Conservation (phyloP, 2,797 vertebrate genomes). For the Fistularia commersonii region DNA sequence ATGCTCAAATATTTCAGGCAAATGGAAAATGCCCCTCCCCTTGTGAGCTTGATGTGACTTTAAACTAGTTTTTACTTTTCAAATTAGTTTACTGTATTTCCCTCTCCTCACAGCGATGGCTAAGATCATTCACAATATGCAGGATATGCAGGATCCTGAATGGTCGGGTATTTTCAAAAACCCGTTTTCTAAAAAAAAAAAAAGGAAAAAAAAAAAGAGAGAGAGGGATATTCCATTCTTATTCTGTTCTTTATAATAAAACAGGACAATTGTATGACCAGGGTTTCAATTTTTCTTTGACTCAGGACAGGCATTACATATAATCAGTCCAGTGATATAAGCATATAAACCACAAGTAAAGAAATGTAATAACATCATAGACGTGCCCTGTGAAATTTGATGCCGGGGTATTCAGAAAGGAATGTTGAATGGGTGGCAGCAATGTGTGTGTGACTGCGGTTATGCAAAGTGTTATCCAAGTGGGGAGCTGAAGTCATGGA, state of each 20-base stretch:
- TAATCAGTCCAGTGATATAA: slow-evolving; percentile 50
- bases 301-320: slow-evolving; percentile 35
- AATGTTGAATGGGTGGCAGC: slow-evolving; percentile 64
- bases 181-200: slow-evolving; percentile 9
- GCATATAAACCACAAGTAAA: slow-evolving; percentile 60
- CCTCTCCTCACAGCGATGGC: too few relatives aligned
- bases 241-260: slow-evolving; percentile 17
- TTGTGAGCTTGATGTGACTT: slow-evolving; percentile 28
- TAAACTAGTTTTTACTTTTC: too few relatives aligned
- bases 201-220: too few relatives aligned
- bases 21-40: slow-evolving; percentile 34
- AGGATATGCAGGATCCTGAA: too few relatives aligned
- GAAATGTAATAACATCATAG: slow-evolving; percentile 66
- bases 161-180: not conserved
- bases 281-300: slow-evolving; percentile 32
- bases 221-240: slow-evolving; percentile 1
- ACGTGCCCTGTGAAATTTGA: slow-evolving; percentile 59
- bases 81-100: too few relatives aligned
- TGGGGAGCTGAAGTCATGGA: slow-evolving; percentile 74
- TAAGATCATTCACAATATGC: too few relatives aligned
- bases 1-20: slow-evolving; percentile 58
- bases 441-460: slow-evolving; percentile 47
- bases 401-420: slow-evolving; percentile 53
- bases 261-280: slow-evolving; percentile 28
- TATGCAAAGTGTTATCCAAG: slow-evolving; percentile 67